Conservation (phyloP, 2,888 invertebrate species). For the Sepiola atlantica region DNA sequence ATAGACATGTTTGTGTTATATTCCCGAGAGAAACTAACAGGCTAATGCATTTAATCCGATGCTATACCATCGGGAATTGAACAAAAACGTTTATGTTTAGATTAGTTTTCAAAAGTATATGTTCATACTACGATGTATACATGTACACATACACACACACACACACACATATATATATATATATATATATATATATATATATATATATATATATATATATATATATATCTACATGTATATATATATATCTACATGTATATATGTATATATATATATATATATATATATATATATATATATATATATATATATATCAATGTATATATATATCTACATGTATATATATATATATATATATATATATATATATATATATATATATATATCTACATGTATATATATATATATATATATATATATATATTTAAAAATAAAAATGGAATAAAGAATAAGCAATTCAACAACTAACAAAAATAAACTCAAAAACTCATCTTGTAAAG, state of each 20-base stretch:
- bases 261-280: background rate
- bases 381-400: background rate
- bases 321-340: background rate
- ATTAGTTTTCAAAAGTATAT: too few relatives aligned
- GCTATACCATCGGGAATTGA: too few relatives aligned
- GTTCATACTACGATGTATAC: background rate
- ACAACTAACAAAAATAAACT: too few relatives aligned
- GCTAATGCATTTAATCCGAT: too few relatives aligned
- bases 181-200: conserved; percentile 1
- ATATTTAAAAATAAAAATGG: too few relatives aligned
- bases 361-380: background rate
- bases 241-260: background rate
- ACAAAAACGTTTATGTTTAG: too few relatives aligned
- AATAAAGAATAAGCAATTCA: too few relatives aligned
- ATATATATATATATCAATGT: background rate
- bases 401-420: background rate
- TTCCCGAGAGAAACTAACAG: too few relatives aligned
- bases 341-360: background rate
- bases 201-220: background rate
- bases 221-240: background rate
- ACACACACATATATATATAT: background rate
- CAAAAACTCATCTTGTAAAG: too few relatives aligned
- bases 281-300: background rate
- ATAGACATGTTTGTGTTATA: too few relatives aligned
- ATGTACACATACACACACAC: background rate